Evolutionary conservation across 35 echinoderm and acorn worm genomes (phyloP), one percentile per base, ranked within the genome.

Genomic region (Patiria miniata): DNA sequence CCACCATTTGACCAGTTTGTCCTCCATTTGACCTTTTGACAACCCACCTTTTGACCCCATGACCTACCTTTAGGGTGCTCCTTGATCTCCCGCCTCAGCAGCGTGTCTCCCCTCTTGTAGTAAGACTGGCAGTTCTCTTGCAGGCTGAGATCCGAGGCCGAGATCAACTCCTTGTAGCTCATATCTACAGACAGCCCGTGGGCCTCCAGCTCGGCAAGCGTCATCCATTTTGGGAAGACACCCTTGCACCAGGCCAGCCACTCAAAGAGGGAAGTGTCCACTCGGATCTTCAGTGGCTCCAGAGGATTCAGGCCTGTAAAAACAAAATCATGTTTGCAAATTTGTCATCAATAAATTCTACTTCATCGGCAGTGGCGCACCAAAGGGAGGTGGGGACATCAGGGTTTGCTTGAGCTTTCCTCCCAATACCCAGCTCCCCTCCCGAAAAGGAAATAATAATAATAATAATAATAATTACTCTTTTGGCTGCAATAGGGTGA

Each of bases 201-300:
- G 19, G 90, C 78, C 15, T 86, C 83, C 32, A 94, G 34, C 37
- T 99, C 96, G 22, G 81, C 61, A n/a, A 81, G 82, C 12, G 96
- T 77, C 34, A 99, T 59, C 96, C 96, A 99, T 34, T 99, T 99
- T 16, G 96, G 96, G 7, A 94, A 55, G 17, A 87, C 86, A 8
- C 86, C 89, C 50, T 91, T 88, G 59, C 91, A 87, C 96, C 96
- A 99, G 5, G 96, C 96, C n/a, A 99, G 79, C 96, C 96, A 99
- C 83, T 99, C 96, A 88, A 95, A 99, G 22, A 99, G 36, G 2
- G 84, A 78, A 0, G 93, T 91, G 56, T 99, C 96, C 1, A 99
- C 53, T 8, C 87, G 42, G 40, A 99, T 92, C 57, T 95, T 99
- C 0, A 94, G 82, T 16, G 81, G 69, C 0, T 88, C 84, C 7